Percentiles rank a stretch among this genome's conserved stretches.
These are phyloP conservation scores for Malachius bipustulatus DNA, from an alignment of 2,888 invertebrate genomes.

Conservation along the genomic window DNA sequence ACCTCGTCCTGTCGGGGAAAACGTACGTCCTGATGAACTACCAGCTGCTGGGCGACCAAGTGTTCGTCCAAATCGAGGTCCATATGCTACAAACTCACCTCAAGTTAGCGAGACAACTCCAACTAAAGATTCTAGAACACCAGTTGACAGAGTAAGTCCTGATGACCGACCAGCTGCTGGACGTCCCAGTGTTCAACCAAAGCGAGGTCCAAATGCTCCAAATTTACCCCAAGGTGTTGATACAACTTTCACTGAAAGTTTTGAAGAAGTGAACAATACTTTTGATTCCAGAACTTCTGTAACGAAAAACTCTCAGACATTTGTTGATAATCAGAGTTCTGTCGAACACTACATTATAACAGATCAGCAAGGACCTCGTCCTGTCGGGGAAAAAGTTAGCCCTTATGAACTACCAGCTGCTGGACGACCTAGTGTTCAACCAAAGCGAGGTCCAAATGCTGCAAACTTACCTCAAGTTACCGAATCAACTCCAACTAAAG, in stretches of 20 bases:
- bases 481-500: slow-evolving; percentile 6
- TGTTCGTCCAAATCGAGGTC: too few relatives aligned
- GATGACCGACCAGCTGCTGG: too few relatives aligned
- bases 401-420: too few relatives aligned
- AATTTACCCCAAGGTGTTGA: too few relatives aligned
- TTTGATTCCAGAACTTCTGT: slow-evolving; percentile 18
- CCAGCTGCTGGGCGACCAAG: slow-evolving; percentile 1
- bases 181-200: too few relatives aligned
- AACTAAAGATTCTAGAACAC: slow-evolving; percentile 7
- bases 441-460: too few relatives aligned
- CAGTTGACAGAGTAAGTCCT: too few relatives aligned
- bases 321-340: slow-evolving; percentile 17
- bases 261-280: slow-evolving; percentile 14
- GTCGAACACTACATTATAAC: slow-evolving; percentile 16
- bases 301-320: slow-evolving; percentile 18
- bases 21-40: too few relatives aligned
- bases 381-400: slow-evolving; percentile 1
- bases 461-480: too few relatives aligned
- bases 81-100: too few relatives aligned
- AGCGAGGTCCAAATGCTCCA: too few relatives aligned
- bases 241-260: slow-evolving; percentile 13
- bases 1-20: neutral
- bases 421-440: too few relatives aligned
- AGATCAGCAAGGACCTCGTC: neutral
- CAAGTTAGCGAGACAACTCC: neutral